Base-by-base conservation (phyloP, 2,888 invertebrate species). In the Anthrax anthrax region DNA sequence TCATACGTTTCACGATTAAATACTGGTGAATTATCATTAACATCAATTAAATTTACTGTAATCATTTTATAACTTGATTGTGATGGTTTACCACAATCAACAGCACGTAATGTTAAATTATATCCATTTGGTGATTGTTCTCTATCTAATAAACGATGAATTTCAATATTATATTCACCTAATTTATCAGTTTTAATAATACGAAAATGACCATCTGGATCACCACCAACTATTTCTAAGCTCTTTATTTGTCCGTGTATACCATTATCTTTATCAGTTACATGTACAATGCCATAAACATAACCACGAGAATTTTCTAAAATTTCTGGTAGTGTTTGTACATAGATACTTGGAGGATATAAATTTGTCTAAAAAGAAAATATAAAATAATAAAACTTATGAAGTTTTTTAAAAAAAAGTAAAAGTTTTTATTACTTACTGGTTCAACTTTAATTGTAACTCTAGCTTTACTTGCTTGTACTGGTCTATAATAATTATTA, bases 271-370 rank as follows among this genome's bases (percentile, higher is more conserved):
- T 77, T 76, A 64, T 95, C 95, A 9, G 75, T 75, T 2, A 89
- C 88, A 49, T 79, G 78, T 1, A 95, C 80, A 46, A 95, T 88
- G 4, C 94, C 95, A 65, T 90, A 92, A 49, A 94, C 80, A 60
- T 85, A 84, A 1, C 84, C 80, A 53, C 83, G 81, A 1, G 86
- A 80, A 58, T 86, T 82, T 59, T 89, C 88, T 6, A 81, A 73
- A 45, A 91, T 77, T 57, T 82, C 82, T 1, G 90, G 85, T 56
- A 90, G 75, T 44, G 82, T 80, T 50, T 81, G 81, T 9, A 88
- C 80, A 54, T 77, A 76, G 52, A 96, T 81, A 62, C 86, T 84
- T 0, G 96, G 96, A 3, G 85, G 76, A 64, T 84, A 80, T 45
- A 88, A 74, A 65, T 96, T 96, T 38, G 89, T 90, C 58, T 78